Evolutionary conservation across 2,888 invertebrate species (phyloP).

Genomic region (Eudasyphora cyanicolor): DNA sequence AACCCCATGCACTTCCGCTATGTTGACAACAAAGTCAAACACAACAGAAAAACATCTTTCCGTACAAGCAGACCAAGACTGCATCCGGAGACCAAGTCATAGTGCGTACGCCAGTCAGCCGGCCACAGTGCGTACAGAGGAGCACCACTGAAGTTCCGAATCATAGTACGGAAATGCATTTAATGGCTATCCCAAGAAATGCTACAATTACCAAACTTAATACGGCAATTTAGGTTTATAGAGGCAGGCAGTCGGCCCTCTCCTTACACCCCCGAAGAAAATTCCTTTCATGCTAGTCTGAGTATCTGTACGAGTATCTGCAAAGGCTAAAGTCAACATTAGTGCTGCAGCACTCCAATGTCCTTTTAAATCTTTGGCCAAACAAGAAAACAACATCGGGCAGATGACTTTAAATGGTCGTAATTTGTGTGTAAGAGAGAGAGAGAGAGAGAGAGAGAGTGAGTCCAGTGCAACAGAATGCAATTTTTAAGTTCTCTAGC

Average conservation of each 20-base stretch:
- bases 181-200: conserved; percentile 50
- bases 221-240: conserved; percentile 54
- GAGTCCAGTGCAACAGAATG: not conserved
- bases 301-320: not conserved
- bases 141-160: not conserved
- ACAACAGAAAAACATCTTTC: conserved; percentile 5
- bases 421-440: conserved; percentile 33
- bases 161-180: conserved; percentile 43
- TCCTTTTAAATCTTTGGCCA: conserved; percentile 45
- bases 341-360: not conserved
- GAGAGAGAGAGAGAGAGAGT: too few species aligned
- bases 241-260: not conserved
- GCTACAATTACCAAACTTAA: conserved; percentile 61
- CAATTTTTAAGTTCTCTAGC: not conserved
- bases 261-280: not conserved
- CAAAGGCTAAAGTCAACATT: conserved; percentile 31
- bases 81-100: not conserved
- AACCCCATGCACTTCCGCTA: not conserved
- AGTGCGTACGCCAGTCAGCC: too few species aligned
- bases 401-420: conserved; percentile 33
- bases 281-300: not conserved
- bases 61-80: not conserved
- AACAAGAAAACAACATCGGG: conserved; percentile 25
- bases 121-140: too few species aligned
- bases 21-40: conserved; percentile 42